Percentiles rank a stretch among this genome's conserved stretches.
These are phyloP conservation scores for Vidua chalybeata DNA, from an alignment of 2,113 vertebrate species.

Conservation along the genomic window DNA sequence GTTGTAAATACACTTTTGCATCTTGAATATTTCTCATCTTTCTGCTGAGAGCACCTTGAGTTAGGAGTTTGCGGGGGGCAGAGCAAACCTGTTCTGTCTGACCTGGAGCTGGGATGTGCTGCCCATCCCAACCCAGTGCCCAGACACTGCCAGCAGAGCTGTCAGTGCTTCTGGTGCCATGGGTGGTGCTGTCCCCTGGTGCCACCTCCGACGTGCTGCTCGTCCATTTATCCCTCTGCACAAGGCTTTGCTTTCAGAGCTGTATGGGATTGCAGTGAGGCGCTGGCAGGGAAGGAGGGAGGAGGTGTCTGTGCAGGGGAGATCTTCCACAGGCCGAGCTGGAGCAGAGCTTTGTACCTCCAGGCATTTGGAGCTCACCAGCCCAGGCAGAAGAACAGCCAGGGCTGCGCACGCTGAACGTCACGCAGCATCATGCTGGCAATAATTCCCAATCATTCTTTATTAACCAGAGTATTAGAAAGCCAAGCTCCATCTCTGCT, in stretches of 20 bases:
- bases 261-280: neutral
- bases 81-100: neutral
- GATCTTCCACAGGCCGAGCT: neutral
- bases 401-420: rapidly evolving
- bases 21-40: neutral
- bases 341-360: neutral
- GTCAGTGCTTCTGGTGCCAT: rapidly evolving
- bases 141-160: neutral
- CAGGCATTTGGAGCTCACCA: neutral
- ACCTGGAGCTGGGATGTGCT: rapidly evolving
- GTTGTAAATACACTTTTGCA: neutral
- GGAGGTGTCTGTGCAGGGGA: neutral
- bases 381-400: neutral
- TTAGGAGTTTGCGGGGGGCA: neutral
- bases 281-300: neutral
- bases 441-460: neutral
- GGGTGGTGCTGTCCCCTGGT: neutral
- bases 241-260: neutral
- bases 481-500: neutral
- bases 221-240: neutral
- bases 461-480: neutral
- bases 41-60: neutral
- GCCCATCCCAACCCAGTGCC: neutral
- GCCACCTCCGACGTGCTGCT: neutral
- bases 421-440: neutral